Evolutionary conservation across 2,113 vertebrate species (phyloP), one percentile per base, ranked within the genome.

Genomic region (Heliornis fulica): DNA sequence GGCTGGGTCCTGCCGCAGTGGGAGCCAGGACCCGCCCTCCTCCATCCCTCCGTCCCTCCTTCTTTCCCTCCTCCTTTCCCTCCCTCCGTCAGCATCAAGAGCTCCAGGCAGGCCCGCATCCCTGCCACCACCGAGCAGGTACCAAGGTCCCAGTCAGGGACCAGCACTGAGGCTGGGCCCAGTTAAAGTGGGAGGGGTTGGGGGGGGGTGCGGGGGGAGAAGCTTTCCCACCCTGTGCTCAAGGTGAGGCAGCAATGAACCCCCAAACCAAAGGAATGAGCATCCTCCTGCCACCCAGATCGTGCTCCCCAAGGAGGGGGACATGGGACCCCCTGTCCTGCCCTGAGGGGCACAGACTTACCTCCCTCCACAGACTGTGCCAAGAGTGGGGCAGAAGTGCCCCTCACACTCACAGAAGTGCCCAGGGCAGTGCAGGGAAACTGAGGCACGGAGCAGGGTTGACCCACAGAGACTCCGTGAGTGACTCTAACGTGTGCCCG

Each of bases 11-110:
- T 95, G 96, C 96, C 81, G 96, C 93, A 93, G 40, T 61, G 93
- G 63, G 89, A 90, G 59, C 63, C 70, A 40, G 92, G 95, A 78
- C 50, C 89, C 94, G 96, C 96, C 96, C 94, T 88, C 74, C 38
- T 83, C 96, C 88, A 26, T 32, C 92, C 90, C 78, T 65, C 88
- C 4, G 43, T 40, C 92, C 90, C 74, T 94, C 81, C 95, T 38
- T 79, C 91, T n/a, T 46, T 34, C 81, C 45, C 31, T 75, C 69
- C 65, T 38, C 83, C 87, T 34, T 9, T 87, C 93, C 59, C 66
- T 83, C 89, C 89, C 90, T 91, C 57, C 84, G n/a, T 45, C 90
- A 51, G 78, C 90, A 61, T 59, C 76, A 61, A 56, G 75, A 48
- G 53, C 53, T 71, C 57, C 43, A 8, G 40, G 46, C 90, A 87